These are phyloP conservation scores for Cheilosia pagana DNA, from an alignment of 2,888 invertebrate genomes.

Conservation along the genomic window DNA sequence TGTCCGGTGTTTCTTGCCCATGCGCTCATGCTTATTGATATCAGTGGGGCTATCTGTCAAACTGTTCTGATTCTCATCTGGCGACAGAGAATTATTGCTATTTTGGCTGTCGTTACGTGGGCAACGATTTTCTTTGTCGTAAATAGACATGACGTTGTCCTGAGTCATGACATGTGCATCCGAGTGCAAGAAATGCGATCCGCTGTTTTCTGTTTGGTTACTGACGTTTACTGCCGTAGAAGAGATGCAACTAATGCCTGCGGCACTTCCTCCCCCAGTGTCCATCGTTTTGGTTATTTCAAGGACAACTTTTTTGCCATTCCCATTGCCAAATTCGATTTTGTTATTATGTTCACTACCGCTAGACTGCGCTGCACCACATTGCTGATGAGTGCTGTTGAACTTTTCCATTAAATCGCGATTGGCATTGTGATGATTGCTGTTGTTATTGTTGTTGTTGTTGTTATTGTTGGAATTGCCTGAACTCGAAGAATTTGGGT, in stretches of 20 bases:
- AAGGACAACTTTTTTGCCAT: conserved; percentile 75
- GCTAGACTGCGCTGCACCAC: conserved; percentile 62
- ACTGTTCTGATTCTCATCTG: conserved; percentile 79
- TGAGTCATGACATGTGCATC: conserved; percentile 71
- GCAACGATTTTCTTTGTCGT: conserved; percentile 80
- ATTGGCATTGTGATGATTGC: conserved; percentile 52
- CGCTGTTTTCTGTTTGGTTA: conserved; percentile 69
- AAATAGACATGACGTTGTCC: conserved; percentile 75
- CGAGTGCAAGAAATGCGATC: conserved; percentile 58
- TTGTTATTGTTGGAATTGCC: conserved; percentile 67
- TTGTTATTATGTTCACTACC: conserved; percentile 76
- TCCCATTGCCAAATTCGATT: conserved; percentile 76
- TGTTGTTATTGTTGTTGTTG: conserved; percentile 57
- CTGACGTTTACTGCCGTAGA: conserved; percentile 43
- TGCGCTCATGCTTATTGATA: conserved; percentile 79
- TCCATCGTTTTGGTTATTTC: conserved; percentile 77
- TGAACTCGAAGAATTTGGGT: conserved; percentile 58
- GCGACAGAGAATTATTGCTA: conserved; percentile 78
- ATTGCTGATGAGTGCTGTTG: conserved; percentile 62
- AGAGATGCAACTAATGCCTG: conserved; percentile 35
- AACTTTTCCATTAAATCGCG: conserved; percentile 70
- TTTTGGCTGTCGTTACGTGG: conserved; percentile 79
- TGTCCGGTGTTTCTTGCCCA: conserved; percentile 82
- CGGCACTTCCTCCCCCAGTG: conserved; percentile 52
- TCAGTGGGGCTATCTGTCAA: conserved; percentile 74